Evolutionary conservation across 2,797 vertebrate genomes (phyloP).

Genomic region (Myripristis jacobus): DNA sequence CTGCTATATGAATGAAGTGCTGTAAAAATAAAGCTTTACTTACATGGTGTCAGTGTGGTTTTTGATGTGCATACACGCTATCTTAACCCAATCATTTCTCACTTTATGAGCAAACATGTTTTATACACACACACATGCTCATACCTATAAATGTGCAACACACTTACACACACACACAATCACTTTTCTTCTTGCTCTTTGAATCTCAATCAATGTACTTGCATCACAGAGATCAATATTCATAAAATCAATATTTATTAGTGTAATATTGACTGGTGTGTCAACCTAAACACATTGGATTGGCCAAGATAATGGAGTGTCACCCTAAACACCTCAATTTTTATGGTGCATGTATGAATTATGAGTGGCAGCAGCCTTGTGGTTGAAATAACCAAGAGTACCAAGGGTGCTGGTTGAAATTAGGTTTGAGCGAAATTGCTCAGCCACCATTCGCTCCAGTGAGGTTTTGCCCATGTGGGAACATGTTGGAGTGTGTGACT

Average conservation of each 20-base stretch:
- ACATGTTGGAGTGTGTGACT: too few species aligned
- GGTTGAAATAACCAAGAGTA: slow-evolving; percentile 15
- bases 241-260: slow-evolving; percentile 66
- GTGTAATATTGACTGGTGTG: slow-evolving; percentile 47
- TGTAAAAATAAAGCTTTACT: too few species aligned
- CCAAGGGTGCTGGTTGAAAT: slow-evolving; percentile 13
- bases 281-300: slow-evolving; percentile 59
- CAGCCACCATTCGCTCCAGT: too few species aligned
- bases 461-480: too few species aligned
- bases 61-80: not conserved
- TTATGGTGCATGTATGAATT: slow-evolving; percentile 47
- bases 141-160: not conserved
- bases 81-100: not conserved
- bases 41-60: not conserved
- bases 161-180: not conserved
- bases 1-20: too few species aligned
- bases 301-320: slow-evolving; percentile 45
- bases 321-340: slow-evolving; percentile 45
- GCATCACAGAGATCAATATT: slow-evolving; percentile 46
- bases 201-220: slow-evolving; percentile 44
- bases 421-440: not conserved
- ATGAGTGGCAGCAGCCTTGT: not conserved
- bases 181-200: slow-evolving; percentile 26
- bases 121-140: not conserved
- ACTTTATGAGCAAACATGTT: not conserved